Evolutionary conservation across 2,113 vertebrate species (phyloP), one percentile per base, ranked within the genome.

Genomic region (Camelus dromedarius): DNA sequence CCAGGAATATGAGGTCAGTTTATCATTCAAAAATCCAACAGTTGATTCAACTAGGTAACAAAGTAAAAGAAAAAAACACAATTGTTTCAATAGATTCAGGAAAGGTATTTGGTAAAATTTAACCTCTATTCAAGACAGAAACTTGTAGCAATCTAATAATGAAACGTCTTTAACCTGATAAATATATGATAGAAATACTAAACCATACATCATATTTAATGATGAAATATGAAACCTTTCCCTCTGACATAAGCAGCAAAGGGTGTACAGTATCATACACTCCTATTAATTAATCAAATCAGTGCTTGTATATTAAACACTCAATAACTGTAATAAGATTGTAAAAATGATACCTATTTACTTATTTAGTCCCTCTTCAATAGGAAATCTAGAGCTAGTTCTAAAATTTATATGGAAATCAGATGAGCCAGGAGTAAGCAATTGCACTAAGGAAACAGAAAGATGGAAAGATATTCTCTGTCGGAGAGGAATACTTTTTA

Each of bases 71-170:
- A 66, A 64, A 58, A 48, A 2, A n/a, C 64, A n/a, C 6, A 42
- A 38, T 80, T 70, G 1, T 46, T 15, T 86, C 7, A 64, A 10
- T 38, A 85, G 42, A 80, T 42, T 87, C 26, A 87, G 19, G 28
- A 76, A 35, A 90, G 5, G 26, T 42, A 56, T 72, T 91, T 93
- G 48, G 24, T 83, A 72, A 95, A 86, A 83, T 91, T 60, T 38
- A 73, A 58, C 42, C 18, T 72, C 50, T 10, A 32, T 48, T 96
- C 6, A 66, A 58, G 19, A 56, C 82, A 24, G 28, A 24, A 56
- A 91, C 30, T 58, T 75, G 14, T 4, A 62, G 19, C 19, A 69
- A 52, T 67, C 22, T 67, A 54, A 24, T 32, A 81, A 90, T 85
- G 54, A 92, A 91, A 82, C 26, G 32, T 88, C 52, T 70, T 83